A percentile compares a stretch with the other conserved stretches of the same genome.
phyloP scores from a whole-genome alignment of 2,113 vertebrate genomes.

The Hylia prasina region DNA sequence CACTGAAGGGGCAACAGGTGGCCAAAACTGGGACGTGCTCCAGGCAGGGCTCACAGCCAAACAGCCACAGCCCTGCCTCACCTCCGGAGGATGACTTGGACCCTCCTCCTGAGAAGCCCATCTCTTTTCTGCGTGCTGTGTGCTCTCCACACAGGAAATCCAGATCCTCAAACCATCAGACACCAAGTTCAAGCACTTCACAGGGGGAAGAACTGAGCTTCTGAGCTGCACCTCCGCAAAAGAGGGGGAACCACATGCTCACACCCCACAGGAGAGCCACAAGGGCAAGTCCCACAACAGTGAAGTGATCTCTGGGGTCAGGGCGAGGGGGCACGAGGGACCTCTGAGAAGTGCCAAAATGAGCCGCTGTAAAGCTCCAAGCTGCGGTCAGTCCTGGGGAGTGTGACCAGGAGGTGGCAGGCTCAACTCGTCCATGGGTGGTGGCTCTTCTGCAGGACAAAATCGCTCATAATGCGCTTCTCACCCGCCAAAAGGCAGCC shows the following conservation, averaged over 20 bases:
- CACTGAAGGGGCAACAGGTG: not conserved
- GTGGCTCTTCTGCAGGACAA: not conserved
- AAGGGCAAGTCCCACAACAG: not conserved
- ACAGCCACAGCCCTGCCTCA: not conserved
- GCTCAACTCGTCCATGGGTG: not conserved
- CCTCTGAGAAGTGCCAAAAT: not conserved
- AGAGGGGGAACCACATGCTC: rapidly evolving
- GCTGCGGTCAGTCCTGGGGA: not conserved
- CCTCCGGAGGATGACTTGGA: not conserved
- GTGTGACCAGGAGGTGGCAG: conserved; percentile 57
- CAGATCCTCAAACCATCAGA: not conserved
- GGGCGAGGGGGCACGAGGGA: not conserved
- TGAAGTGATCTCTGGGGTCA: not conserved
- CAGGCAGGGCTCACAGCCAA: not conserved
- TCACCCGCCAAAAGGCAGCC: not conserved
- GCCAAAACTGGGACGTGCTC: not conserved
- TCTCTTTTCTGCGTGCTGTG: not conserved
- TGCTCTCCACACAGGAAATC: not conserved
- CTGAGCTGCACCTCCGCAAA: not conserved
- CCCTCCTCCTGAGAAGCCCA: not conserved
- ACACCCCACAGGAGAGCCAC: not conserved
- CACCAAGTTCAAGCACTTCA: not conserved
- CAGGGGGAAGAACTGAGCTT: not conserved
- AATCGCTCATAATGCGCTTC: rapidly evolving
- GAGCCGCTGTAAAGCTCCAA: not conserved